These are phyloP conservation scores for Lutjanus erythropterus DNA, from an alignment of 2,113 vertebrate species.

Conservation along the genomic window DNA sequence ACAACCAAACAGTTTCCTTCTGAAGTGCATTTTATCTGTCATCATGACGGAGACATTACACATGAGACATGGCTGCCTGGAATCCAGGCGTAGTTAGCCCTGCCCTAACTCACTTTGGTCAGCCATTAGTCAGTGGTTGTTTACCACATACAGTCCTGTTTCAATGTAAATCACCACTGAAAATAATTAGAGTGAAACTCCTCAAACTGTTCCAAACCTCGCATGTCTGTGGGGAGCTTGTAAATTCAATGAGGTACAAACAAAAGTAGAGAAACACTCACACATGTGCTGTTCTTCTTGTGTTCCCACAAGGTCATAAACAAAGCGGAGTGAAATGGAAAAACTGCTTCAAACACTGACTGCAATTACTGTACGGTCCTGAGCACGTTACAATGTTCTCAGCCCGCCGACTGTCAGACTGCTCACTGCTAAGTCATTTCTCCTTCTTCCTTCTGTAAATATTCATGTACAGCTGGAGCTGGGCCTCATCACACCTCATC, in stretches of 20 bases:
- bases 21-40: slow-evolving; percentile 8
- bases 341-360: slow-evolving; percentile 18
- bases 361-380: neutral
- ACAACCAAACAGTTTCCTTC: neutral
- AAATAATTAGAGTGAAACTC: slow-evolving; percentile 23
- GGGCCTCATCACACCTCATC: neutral
- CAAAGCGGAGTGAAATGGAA: slow-evolving; percentile 26
- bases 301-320: slow-evolving; percentile 34
- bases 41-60: neutral
- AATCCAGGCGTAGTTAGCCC: neutral
- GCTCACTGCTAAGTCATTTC: neutral
- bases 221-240: slow-evolving; percentile 35
- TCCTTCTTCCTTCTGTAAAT: neutral
- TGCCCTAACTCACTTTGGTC: neutral
- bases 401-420: neutral
- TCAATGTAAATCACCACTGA: slow-evolving; percentile 16
- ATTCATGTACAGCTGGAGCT: neutral
- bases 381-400: neutral
- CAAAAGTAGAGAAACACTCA: slow-evolving; percentile 25
- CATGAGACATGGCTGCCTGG: neutral
- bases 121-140: neutral
- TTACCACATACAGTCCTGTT: neutral
- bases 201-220: slow-evolving; percentile 26
- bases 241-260: slow-evolving; percentile 42
- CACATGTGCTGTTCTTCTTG: slow-evolving; percentile 32